These are phyloP conservation scores for Cynoglossus semilaevis DNA, from an alignment of 2,113 vertebrate genomes.

Conservation along the genomic window DNA sequence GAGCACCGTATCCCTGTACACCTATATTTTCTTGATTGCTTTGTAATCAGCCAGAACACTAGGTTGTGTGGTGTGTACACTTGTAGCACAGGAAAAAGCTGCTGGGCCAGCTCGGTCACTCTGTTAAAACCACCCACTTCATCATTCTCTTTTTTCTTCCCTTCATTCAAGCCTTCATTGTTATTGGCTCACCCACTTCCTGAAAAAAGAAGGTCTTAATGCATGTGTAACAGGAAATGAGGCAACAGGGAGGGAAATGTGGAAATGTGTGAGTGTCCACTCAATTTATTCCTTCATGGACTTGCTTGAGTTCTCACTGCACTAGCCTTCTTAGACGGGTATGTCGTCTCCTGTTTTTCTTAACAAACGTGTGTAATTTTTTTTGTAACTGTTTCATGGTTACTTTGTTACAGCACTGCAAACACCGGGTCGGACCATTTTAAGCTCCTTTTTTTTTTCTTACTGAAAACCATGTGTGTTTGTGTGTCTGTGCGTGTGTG, in stretches of 20 bases:
- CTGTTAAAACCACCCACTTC: slow-evolving; percentile 36
- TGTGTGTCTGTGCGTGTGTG: slow-evolving; percentile 6
- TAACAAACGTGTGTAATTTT: not conserved
- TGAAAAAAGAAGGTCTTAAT: slow-evolving; percentile 29
- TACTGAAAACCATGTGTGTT: too few species aligned
- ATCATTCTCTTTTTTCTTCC: slow-evolving; percentile 38
- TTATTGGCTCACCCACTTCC: slow-evolving; percentile 56
- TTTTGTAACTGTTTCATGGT: not conserved
- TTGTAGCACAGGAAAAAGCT: slow-evolving; percentile 69
- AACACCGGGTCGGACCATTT: not conserved
- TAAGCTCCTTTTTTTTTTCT: too few species aligned
- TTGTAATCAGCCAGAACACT: slow-evolving; percentile 8
- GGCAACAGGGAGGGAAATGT: slow-evolving; percentile 34
- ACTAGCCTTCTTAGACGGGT: slow-evolving; percentile 23
- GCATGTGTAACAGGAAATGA: slow-evolving; percentile 57
- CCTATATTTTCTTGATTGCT: not conserved
- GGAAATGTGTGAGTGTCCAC: slow-evolving; percentile 8
- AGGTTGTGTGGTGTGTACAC: slow-evolving; percentile 26
- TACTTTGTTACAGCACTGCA: not conserved
- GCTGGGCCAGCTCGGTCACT: slow-evolving; percentile 54
- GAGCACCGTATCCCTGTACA: too few species aligned
- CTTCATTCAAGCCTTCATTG: slow-evolving; percentile 25
- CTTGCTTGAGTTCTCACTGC: slow-evolving; percentile 3
- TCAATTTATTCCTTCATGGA: slow-evolving; percentile 25
- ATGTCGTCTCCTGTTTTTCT: slow-evolving; percentile 1